Evolutionary conservation across 2,888 invertebrate species (phyloP).

Genomic region (Hyppa rectilinea): DNA sequence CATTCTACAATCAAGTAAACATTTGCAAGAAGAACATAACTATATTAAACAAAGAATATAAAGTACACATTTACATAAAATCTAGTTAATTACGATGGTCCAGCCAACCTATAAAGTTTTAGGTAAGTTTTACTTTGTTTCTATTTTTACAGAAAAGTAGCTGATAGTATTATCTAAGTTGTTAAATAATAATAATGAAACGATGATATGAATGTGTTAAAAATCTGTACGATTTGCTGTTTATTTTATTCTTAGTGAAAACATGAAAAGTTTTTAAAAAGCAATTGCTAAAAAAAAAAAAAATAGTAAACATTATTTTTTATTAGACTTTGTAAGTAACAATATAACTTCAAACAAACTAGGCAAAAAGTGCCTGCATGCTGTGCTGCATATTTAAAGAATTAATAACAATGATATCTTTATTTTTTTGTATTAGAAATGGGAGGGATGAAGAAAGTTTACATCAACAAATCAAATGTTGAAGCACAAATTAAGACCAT

Average conservation of each 20-base stretch:
- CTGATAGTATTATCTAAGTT: slow-evolving; percentile 29
- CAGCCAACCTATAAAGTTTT: slow-evolving; percentile 65
- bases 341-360: background rate
- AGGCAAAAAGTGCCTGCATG: too few relatives aligned
- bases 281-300: background rate
- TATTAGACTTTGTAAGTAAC: background rate
- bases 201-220: background rate
- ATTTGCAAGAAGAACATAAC: background rate
- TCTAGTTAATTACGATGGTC: slow-evolving; percentile 59
- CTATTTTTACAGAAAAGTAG: background rate
- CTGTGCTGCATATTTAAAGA: too few relatives aligned
- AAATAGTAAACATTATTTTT: background rate
- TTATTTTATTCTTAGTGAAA: background rate
- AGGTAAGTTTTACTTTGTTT: slow-evolving; percentile 55
- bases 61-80: background rate
- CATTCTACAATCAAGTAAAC: background rate
- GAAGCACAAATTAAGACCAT: slow-evolving; percentile 80
- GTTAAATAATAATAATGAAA: background rate
- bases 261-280: background rate
- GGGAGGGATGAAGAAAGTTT: slow-evolving; percentile 71
- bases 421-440: slow-evolving; percentile 70
- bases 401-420: background rate
- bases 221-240: background rate
- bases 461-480: slow-evolving; percentile 79
- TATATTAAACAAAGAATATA: background rate